Evolutionary conservation across 2,888 invertebrate genomes (phyloP).

Genomic region (Cyrtodaria siliqua): DNA sequence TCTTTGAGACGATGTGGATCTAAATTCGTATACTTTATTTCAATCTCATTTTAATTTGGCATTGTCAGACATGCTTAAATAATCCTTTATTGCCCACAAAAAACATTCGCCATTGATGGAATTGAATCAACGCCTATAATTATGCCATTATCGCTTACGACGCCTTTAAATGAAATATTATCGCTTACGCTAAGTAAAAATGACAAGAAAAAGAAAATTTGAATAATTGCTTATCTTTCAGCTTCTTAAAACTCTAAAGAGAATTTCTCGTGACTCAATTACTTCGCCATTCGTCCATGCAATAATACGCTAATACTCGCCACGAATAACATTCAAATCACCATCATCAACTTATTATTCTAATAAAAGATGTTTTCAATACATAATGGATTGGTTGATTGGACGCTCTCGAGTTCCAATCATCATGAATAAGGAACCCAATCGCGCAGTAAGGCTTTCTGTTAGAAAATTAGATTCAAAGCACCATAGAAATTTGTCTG

Average conservation of each 20-base stretch:
- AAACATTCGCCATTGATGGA: conserved; percentile 36
- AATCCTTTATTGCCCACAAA: conserved; percentile 23
- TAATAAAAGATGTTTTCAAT: conserved; percentile 61
- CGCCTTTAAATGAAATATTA: conserved; percentile 60
- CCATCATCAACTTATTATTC: conserved; percentile 57
- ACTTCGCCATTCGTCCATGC: conserved; percentile 57
- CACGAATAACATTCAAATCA: conserved; percentile 52
- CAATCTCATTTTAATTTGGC: conserved; percentile 16
- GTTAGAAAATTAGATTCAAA: conserved; percentile 67
- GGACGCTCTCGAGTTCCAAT: conserved; percentile 52
- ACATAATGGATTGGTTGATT: conserved; percentile 60
- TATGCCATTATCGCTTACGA: conserved; percentile 34
- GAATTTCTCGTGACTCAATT: conserved; percentile 59
- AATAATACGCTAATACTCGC: conserved; percentile 62
- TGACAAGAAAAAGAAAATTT: conserved; percentile 59
- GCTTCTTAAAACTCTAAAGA: conserved; percentile 36
- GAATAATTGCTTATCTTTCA: conserved; percentile 63
- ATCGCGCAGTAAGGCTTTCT: conserved; percentile 60
- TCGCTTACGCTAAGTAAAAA: conserved; percentile 60
- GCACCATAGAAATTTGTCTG: conserved; percentile 56
- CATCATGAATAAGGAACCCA: conserved; percentile 61
- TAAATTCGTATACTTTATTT: not conserved
- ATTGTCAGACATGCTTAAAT: conserved; percentile 1
- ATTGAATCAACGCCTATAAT: conserved; percentile 46
- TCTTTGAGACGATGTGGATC: too few species aligned